Conservation (phyloP, 2,113 vertebrate genomes). For the Melanocharis versteri region DNA sequence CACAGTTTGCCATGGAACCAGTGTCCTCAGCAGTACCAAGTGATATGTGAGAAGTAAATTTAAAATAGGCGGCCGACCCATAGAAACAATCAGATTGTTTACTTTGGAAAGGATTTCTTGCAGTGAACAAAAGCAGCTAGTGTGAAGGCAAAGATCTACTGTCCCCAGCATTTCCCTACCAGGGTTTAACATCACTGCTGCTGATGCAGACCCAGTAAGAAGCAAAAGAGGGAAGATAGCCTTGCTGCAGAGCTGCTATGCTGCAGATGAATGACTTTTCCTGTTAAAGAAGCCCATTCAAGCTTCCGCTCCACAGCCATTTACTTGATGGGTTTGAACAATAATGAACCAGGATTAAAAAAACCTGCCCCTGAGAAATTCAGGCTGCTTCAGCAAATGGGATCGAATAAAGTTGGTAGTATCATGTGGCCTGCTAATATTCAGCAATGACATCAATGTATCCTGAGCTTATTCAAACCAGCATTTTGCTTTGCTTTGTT, state of each 20-base stretch:
- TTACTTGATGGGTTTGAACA: constrained; percentile 50
- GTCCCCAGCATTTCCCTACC: background rate
- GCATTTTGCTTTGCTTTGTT: constrained; percentile 14
- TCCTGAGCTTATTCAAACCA: constrained; percentile 30
- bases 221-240: background rate
- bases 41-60: background rate
- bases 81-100: background rate
- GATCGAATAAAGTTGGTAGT: constrained; percentile 35
- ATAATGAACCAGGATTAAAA: constrained; percentile 59
- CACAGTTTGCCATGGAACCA: background rate
- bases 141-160: background rate
- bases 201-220: background rate
- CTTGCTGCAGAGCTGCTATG: background rate
- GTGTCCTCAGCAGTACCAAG: background rate
- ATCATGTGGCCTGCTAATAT: background rate
- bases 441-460: background rate
- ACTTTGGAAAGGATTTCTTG: background rate
- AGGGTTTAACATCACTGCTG: background rate
- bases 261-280: constrained; percentile 52
- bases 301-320: constrained; percentile 39
- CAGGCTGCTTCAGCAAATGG: background rate
- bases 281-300: constrained; percentile 67
- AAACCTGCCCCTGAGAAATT: constrained; percentile 43
- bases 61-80: background rate
- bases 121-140: background rate